Evolutionary conservation across 1,140 invertebrate species (phyloP).

Genomic region (Drosophila virilis): DNA sequence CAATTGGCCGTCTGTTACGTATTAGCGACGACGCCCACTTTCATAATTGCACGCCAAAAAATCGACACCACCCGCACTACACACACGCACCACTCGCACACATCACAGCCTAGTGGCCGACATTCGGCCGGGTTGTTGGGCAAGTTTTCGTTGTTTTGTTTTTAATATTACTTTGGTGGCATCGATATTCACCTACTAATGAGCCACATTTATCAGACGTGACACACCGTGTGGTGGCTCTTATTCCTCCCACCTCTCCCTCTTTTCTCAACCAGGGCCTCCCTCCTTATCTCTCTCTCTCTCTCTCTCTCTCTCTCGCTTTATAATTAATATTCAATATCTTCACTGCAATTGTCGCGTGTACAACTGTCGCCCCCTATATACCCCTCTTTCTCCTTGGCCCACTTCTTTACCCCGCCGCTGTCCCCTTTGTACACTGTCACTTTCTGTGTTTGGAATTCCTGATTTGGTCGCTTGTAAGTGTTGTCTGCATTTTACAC

Average conservation of each 20-base stretch:
- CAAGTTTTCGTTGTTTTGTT: conserved; percentile 41
- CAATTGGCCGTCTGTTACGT: conserved; percentile 68
- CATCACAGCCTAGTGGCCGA: conserved; percentile 37
- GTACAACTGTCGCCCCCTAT: conserved; percentile 3
- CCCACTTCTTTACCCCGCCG: neutral
- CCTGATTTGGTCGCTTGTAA: conserved; percentile 53
- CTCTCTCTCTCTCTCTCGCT: neutral
- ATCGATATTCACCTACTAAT: conserved; percentile 39
- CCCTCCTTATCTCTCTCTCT: neutral
- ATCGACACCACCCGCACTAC: conserved; percentile 4
- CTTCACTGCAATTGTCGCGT: conserved; percentile 62
- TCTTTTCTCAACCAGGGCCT: neutral
- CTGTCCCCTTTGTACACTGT: neutral
- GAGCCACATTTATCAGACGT: conserved; percentile 43
- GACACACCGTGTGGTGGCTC: conserved; percentile 15
- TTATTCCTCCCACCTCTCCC: neutral
- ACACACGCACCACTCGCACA: neutral
- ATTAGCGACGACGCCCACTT: conserved; percentile 42
- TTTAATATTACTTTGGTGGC: conserved; percentile 19
- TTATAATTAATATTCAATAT: conserved; percentile 60
- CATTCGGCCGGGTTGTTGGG: conserved; percentile 29
- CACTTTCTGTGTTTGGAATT: conserved; percentile 56
- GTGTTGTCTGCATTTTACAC: conserved; percentile 48
- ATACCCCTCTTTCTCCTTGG: neutral
- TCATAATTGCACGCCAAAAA: conserved; percentile 68